Evolutionary conservation across 2,888 invertebrate species (phyloP), one percentile per base, ranked within the genome.

Genomic region (Drosophila mayaguana): DNA sequence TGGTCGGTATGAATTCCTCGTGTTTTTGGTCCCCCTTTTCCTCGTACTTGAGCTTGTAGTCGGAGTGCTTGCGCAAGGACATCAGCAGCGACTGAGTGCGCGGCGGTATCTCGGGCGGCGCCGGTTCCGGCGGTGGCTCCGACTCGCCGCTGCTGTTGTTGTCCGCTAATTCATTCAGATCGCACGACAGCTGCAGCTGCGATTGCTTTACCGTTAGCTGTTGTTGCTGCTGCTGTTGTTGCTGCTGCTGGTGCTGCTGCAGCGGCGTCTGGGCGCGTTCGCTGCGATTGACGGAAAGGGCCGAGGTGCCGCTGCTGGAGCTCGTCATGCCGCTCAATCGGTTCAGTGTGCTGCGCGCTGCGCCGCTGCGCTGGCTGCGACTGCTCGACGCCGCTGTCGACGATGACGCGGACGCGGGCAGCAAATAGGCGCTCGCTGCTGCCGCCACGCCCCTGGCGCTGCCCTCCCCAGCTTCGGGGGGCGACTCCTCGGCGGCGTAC

Each of bases 61-160:
- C 93, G 66, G 93, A 92, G 65, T 92, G 91, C 81, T 93, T 93
- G 63, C 92, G 91, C 75, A 93, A 83, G 63, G 93, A 93, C 90
- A 93, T 91, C 25, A 96, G 95, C 69, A 97, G 94, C 55, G 97
- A 97, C 18, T 96, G 97, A 2, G 97, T 97, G 46, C 97, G 94
- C n/a, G 97, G 97, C 40, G 97, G 97, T 57, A 97, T 96, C 93
- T 97, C 97, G 3, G 97, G 97, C 8, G 97, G 97, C 56, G 97
- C 97, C 2, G 97, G 97, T 90, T 97, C 97, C 4, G 97, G 97
- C 14, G 97, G 97, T 3, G 96, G 96, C 73, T 96, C 96, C 79
- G 84, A 86, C 55, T 90, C 92, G 32, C 80, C 80, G 20, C 81
- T 84, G 43, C 83, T 81, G 54, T 38, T 83, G 42, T 83, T 80